Evolutionary conservation across 1,140 invertebrate genomes (phyloP).

Genomic region (Samia ricini): DNA sequence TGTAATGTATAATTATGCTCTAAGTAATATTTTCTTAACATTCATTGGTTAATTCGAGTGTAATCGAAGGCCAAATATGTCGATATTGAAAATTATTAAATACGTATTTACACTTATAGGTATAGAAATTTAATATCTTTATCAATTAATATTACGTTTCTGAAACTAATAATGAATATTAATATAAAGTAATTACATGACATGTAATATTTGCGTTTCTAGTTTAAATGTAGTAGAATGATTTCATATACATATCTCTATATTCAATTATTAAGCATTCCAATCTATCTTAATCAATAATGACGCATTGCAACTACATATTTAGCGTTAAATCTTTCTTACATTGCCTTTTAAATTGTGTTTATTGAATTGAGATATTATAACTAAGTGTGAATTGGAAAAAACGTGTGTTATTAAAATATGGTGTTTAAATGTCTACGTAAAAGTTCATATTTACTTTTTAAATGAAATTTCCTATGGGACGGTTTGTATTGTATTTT

Average conservation of each 20-base stretch:
- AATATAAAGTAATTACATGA: not conserved
- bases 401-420: not conserved
- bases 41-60: not conserved
- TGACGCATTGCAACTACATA: conserved; percentile 13
- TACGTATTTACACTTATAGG: not conserved
- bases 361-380: not conserved
- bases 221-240: conserved; percentile 34
- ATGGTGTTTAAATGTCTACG: not conserved
- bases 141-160: not conserved
- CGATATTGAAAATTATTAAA: not conserved
- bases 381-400: not conserved
- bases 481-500: too few relatives aligned
- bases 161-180: not conserved
- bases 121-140: not conserved
- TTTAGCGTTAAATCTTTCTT: conserved; percentile 12
- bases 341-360: not conserved
- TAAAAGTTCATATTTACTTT: too few relatives aligned
- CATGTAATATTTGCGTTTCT: conserved; percentile 31
- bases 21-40: not conserved
- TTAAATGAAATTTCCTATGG: too few relatives aligned
- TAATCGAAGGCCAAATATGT: not conserved
- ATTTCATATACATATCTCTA: conserved; percentile 56
- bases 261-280: conserved; percentile 65
- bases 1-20: not conserved
- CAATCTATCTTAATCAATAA: conserved; percentile 42